Evolutionary conservation across 2,888 invertebrate genomes (phyloP).

Genomic region (Drosophila phalerata): DNA sequence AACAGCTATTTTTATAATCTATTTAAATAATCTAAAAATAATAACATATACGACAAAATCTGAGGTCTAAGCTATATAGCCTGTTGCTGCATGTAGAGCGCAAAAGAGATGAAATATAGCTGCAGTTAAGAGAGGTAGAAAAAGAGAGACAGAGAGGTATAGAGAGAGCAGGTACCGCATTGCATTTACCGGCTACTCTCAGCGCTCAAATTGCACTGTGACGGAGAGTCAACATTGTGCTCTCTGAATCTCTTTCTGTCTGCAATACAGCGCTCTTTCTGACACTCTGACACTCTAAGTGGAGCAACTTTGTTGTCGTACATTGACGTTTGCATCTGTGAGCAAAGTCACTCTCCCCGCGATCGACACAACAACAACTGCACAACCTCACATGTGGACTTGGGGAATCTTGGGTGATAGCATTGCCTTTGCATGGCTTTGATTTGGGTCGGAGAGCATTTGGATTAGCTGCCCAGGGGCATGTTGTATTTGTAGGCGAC

Average conservation of each 20-base stretch:
- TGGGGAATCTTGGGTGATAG: conserved; percentile 6
- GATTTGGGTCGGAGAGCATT: conserved; percentile 31
- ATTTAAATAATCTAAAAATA: neutral
- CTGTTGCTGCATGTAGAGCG: neutral
- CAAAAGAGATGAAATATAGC: conserved; percentile 28
- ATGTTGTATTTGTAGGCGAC: neutral
- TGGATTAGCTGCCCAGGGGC: conserved; percentile 10
- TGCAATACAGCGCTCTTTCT: conserved; percentile 8
- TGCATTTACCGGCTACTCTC: conserved; percentile 19
- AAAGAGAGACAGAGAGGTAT: neutral
- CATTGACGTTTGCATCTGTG: conserved; percentile 64
- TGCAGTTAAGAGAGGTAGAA: conserved; percentile 1
- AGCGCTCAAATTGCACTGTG: neutral
- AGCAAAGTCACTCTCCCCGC: conserved; percentile 19
- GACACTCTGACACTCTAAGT: conserved; percentile 27
- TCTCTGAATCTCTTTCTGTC: conserved; percentile 8
- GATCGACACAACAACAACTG: neutral
- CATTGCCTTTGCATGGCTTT: neutral
- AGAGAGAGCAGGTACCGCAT: neutral
- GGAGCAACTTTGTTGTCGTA: conserved; percentile 73
- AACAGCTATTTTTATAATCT: neutral
- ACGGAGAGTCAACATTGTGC: conserved; percentile 1
- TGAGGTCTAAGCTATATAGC: neutral
- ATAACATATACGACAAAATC: neutral
- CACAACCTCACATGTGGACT: neutral